These are phyloP conservation scores for Bombus polaris DNA, from an alignment of 1,140 invertebrate genomes.

Conservation along the genomic window DNA sequence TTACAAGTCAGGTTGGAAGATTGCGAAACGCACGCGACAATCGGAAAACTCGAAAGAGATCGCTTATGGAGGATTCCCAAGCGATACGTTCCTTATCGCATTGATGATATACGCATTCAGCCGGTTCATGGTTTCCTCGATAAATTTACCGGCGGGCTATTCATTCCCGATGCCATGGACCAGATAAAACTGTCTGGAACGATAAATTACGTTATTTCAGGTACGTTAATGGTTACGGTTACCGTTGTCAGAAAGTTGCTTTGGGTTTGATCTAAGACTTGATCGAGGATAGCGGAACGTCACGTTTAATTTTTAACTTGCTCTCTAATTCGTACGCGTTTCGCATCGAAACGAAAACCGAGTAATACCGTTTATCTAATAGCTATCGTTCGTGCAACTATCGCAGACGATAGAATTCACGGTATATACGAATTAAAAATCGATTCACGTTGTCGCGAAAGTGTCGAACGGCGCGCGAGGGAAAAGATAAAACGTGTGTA, in stretches of 20 bases:
- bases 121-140: not conserved
- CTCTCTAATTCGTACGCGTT: not conserved
- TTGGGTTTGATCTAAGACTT: not conserved
- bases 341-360: not conserved
- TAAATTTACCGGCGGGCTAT: constrained; percentile 33
- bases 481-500: not conserved
- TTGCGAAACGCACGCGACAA: not conserved
- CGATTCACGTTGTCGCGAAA: not conserved
- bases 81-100: not conserved
- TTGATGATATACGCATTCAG: not conserved
- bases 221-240: not conserved
- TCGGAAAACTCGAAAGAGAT: not conserved
- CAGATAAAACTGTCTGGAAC: constrained; percentile 26
- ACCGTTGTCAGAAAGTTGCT: not conserved
- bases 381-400: not conserved
- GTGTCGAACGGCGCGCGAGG: not conserved
- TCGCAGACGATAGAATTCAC: no score
- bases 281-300: not conserved
- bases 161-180: constrained; percentile 2
- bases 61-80: not conserved
- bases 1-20: not conserved
- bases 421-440: not conserved
- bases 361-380: not conserved
- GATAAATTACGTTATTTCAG: constrained; percentile 32
- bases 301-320: not conserved